Conservation (phyloP, 2,797 vertebrate genomes). For the Stomatorhinus walkeri region DNA sequence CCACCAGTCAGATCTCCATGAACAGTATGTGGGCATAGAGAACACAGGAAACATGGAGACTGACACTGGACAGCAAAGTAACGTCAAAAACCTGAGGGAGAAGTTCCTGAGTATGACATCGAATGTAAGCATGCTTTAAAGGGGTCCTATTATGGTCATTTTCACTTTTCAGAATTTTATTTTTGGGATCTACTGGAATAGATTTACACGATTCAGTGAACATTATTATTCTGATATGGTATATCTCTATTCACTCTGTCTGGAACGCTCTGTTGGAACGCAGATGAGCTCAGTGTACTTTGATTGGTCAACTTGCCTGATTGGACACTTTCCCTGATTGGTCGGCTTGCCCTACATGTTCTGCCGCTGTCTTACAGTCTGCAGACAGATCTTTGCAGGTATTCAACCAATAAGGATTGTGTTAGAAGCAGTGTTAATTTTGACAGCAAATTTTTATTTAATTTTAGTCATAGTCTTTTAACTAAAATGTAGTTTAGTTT, state of each 20-base stretch:
- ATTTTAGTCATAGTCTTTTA: not conserved
- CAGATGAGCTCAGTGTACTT: not conserved
- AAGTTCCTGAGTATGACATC: conserved; percentile 54
- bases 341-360: not conserved
- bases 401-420: not conserved
- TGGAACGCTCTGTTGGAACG: not conserved
- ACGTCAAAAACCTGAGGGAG: conserved; percentile 54
- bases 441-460: not conserved
- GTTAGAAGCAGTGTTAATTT: not conserved
- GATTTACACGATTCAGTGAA: not conserved
- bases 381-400: not conserved
- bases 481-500: not conserved
- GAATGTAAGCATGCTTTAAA: not conserved
- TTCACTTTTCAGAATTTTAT: not conserved
- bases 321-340: not conserved
- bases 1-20: not conserved
- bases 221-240: not conserved
- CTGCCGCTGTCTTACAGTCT: not conserved
- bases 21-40: not conserved
- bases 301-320: not conserved
- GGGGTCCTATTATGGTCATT: not conserved
- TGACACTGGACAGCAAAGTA: conserved; percentile 31
- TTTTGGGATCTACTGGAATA: not conserved
- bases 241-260: not conserved
- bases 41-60: not conserved